Percentiles rank a stretch among this genome's conserved stretches.
Evolutionary conservation across 1,140 invertebrate species (phyloP).

Genomic region (Caerostris darwini): DNA sequence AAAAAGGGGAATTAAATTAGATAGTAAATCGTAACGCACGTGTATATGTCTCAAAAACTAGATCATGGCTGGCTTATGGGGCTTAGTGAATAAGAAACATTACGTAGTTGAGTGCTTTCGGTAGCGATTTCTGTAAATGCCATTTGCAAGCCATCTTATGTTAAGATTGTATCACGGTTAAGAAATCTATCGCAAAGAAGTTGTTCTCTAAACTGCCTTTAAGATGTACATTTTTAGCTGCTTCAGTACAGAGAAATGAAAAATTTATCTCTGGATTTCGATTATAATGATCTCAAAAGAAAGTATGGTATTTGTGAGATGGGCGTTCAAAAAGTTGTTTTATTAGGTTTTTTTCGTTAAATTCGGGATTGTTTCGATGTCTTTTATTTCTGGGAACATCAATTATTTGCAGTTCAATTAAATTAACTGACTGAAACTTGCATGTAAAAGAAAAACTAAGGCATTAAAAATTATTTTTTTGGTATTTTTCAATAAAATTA

Average conservation of each 20-base stretch:
- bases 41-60: background rate
- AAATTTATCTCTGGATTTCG: background rate
- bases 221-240: background rate
- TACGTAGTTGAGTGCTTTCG: background rate
- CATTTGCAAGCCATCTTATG: background rate
- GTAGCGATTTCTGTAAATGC: background rate
- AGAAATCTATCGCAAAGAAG: background rate
- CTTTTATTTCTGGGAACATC: no score
- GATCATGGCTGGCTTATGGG: background rate
- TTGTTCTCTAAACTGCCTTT: background rate
- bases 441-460: no score
- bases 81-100: background rate
- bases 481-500: no score
- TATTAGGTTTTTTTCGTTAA: no score
- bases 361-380: no score
- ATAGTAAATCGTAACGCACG: background rate
- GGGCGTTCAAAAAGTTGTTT: no score
- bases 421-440: no score
- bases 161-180: background rate
- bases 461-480: no score
- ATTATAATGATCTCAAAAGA: background rate
- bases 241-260: background rate
- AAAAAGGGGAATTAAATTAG: constrained; percentile 23
- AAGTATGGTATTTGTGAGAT: background rate
- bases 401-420: no score